Evolutionary conservation across 2,797 vertebrate genomes (phyloP).

Genomic region (Ctenochaetus hawaiiensis): DNA sequence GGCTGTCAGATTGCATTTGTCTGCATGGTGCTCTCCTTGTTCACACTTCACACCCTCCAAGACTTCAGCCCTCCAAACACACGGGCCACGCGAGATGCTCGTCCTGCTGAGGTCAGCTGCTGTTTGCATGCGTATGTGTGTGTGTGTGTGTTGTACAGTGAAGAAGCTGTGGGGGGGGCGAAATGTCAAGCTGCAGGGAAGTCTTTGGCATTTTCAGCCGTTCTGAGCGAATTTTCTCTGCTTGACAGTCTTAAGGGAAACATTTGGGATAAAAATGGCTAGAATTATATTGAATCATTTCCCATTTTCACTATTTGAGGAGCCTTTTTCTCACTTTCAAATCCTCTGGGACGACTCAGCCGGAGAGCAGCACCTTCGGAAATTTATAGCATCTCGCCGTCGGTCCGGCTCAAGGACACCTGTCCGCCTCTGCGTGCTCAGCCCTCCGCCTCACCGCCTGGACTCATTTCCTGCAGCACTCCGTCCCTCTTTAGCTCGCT

Average conservation of each 20-base stretch:
- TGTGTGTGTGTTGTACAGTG: conserved; percentile 31
- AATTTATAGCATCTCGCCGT: background rate
- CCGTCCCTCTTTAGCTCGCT: conserved; percentile 13
- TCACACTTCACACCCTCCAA: conserved; percentile 68
- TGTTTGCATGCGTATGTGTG: conserved; percentile 12
- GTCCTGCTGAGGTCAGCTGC: conserved; percentile 73
- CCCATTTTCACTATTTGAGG: background rate
- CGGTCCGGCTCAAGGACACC: conserved; percentile 1
- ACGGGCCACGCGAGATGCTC: conserved; percentile 38
- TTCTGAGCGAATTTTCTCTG: background rate
- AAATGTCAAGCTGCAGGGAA: conserved; percentile 60
- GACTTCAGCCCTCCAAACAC: conserved; percentile 52
- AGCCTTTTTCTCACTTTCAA: background rate
- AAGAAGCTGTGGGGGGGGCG: conserved; percentile 2
- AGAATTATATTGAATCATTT: background rate
- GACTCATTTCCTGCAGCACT: conserved; percentile 26
- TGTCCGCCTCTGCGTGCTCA: background rate
- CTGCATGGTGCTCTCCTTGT: conserved; percentile 57
- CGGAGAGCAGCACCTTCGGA: background rate
- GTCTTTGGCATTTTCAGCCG: conserved; percentile 42
- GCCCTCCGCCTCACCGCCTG: conserved; percentile 12
- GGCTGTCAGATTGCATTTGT: conserved; percentile 76
- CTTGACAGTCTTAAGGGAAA: background rate
- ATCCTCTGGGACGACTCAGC: background rate
- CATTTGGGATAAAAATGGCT: background rate